Conservation (phyloP, 2,113 vertebrate species). For the Caloenas nicobarica region DNA sequence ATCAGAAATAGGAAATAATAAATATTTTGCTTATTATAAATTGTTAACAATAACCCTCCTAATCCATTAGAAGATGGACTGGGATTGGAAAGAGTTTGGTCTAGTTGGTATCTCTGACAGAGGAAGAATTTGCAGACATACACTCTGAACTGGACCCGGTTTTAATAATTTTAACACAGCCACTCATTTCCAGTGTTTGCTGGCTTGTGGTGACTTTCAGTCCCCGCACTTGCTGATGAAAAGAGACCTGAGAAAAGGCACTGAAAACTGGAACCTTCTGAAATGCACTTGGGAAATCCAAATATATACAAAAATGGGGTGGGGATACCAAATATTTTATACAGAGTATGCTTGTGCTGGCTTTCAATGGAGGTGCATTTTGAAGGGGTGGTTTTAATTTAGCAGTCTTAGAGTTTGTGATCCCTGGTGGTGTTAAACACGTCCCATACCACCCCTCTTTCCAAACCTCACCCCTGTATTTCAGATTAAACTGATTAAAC, state of each 20-base stretch:
- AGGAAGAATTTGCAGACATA: neutral
- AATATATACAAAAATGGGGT: neutral
- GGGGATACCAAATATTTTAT: neutral
- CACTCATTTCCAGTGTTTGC: neutral
- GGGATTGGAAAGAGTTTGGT: neutral
- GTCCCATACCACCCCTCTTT: no score
- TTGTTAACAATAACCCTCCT: neutral
- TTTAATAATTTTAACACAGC: neutral
- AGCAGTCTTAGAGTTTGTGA: neutral
- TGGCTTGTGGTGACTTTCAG: neutral
- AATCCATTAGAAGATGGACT: neutral
- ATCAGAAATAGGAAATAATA: neutral
- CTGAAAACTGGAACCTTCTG: neutral
- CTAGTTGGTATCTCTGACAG: neutral
- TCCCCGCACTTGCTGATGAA: neutral
- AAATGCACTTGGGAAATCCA: neutral
- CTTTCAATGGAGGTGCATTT: neutral
- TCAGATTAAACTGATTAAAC: neutral
- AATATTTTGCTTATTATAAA: neutral
- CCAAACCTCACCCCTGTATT: neutral
- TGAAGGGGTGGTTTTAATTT: neutral
- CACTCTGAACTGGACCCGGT: neutral
- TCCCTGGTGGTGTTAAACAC: neutral
- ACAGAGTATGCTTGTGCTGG: neutral
- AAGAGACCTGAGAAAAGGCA: neutral